Percentiles rank a stretch among this genome's conserved stretches.
phyloP scores from a whole-genome alignment of 1,140 invertebrate genomes.

The Rhyzopertha dominica region DNA sequence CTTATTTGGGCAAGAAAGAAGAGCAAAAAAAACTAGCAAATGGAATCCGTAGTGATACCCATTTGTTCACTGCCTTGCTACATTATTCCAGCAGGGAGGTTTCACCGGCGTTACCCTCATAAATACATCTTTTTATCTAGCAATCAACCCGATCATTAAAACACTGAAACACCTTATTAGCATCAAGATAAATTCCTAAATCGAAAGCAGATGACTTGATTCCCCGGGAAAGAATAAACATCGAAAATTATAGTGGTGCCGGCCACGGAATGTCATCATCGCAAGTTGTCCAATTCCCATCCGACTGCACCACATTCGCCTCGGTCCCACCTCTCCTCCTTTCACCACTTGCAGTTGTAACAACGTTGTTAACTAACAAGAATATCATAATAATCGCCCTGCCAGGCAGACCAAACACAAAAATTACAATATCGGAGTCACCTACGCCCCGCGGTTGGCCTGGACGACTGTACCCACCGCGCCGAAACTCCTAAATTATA shows the following conservation, averaged over 20 bases:
- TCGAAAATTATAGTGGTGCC: slow-evolving; percentile 8
- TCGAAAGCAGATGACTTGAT: slow-evolving; percentile 36
- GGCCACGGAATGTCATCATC: slow-evolving; percentile 1
- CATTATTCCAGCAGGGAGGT: no score
- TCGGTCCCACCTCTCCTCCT: slow-evolving; percentile 7
- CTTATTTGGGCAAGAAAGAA: no score
- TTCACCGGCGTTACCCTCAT: no score
- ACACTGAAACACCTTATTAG: slow-evolving; percentile 27
- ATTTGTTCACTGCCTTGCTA: no score
- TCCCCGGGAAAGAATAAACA: slow-evolving; percentile 22
- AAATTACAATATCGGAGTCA: not conserved
- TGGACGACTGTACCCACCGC: slow-evolving; percentile 39
- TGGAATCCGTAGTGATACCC: no score
- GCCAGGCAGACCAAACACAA: slow-evolving; percentile 14
- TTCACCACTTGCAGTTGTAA: slow-evolving; percentile 24
- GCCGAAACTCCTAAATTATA: slow-evolving; percentile 44
- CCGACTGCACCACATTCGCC: slow-evolving; percentile 17
- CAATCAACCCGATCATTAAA: slow-evolving; percentile 26
- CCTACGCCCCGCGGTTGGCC: not conserved
- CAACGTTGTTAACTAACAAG: slow-evolving; percentile 37
- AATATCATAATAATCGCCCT: slow-evolving; percentile 36
- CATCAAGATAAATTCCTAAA: slow-evolving; percentile 30
- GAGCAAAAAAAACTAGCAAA: no score
- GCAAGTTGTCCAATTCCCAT: slow-evolving; percentile 11
- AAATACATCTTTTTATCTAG: no score